Percentiles rank a stretch among this genome's conserved stretches.
phyloP scores from a whole-genome alignment of 2,113 vertebrate species.

The Ctenomys sociabilis region DNA sequence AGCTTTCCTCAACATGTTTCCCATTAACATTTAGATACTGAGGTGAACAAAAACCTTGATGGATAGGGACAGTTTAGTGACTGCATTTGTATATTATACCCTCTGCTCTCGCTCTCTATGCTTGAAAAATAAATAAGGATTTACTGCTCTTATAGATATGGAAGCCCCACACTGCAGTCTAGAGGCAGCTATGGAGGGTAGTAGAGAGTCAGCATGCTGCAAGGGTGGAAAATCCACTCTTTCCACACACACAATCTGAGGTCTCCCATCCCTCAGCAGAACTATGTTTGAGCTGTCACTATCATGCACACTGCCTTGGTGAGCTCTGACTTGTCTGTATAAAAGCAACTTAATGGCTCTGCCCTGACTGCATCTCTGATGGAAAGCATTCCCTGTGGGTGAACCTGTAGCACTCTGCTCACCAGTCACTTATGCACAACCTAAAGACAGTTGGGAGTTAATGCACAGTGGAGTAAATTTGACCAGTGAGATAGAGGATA shows the following conservation, averaged over 20 bases:
- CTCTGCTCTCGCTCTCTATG: not conserved
- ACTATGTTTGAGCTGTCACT: not conserved
- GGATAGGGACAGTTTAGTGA: not conserved
- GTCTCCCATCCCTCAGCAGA: not conserved
- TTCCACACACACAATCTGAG: not conserved
- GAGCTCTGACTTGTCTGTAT: not conserved
- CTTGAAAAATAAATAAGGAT: not conserved
- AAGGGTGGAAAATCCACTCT: not conserved
- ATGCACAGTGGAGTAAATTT: not conserved
- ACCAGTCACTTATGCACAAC: not conserved
- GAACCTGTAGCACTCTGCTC: not conserved
- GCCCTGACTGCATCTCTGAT: not conserved
- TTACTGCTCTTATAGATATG: not conserved
- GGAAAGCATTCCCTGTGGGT: not conserved
- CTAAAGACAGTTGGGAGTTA: not conserved
- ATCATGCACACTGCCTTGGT: not conserved
- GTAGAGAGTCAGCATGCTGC: not conserved
- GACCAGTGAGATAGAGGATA: not conserved
- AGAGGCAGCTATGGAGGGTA: not conserved
- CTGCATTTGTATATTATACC: not conserved
- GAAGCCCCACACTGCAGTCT: not conserved
- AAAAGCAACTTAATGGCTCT: not conserved
- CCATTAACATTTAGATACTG: not conserved
- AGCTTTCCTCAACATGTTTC: not conserved
- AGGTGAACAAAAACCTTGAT: not conserved